Conservation (phyloP, 2,888 invertebrate species). For the Sinelater perroti region DNA sequence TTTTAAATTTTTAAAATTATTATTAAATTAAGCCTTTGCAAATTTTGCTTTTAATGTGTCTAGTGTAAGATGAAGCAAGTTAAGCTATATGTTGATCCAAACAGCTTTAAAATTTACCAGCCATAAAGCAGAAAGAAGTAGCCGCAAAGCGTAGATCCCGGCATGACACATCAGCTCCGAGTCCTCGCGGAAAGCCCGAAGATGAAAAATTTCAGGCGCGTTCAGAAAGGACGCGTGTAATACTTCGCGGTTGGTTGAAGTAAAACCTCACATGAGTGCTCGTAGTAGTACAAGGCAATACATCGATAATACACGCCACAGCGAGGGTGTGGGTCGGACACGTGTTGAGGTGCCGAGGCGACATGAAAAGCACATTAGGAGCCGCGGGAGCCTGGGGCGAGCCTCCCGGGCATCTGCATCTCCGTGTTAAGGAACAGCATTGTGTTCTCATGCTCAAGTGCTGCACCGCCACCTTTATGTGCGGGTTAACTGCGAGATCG, state of each 20-base stretch:
- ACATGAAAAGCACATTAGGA: constrained; percentile 63
- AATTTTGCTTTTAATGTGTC: too few species aligned
- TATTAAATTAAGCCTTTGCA: too few species aligned
- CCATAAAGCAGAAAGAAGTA: too few species aligned
- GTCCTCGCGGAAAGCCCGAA: too few species aligned
- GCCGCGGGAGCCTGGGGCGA: constrained; percentile 49
- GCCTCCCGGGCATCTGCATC: constrained; percentile 53
- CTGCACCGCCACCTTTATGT: constrained; percentile 29
- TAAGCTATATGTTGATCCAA: too few species aligned
- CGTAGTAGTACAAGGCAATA: constrained; percentile 58
- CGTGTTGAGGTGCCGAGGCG: constrained; percentile 61
- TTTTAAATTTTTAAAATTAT: too few species aligned
- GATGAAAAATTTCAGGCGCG: constrained; percentile 40
- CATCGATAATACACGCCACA: constrained; percentile 58
- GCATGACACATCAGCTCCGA: too few species aligned
- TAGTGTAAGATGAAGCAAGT: too few species aligned
- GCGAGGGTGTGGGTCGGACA: constrained; percentile 56
- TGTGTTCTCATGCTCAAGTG: constrained; percentile 50
- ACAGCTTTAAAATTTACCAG: too few species aligned
- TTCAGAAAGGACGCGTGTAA: constrained; percentile 50
- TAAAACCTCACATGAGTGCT: constrained; percentile 55
- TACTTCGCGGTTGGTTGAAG: constrained; percentile 57
- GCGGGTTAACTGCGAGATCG: constrained; percentile 26
- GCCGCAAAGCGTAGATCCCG: too few species aligned
- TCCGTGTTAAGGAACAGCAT: constrained; percentile 55